phyloP scores from a whole-genome alignment of 2,888 invertebrate genomes.

The Andrena dorsata region DNA sequence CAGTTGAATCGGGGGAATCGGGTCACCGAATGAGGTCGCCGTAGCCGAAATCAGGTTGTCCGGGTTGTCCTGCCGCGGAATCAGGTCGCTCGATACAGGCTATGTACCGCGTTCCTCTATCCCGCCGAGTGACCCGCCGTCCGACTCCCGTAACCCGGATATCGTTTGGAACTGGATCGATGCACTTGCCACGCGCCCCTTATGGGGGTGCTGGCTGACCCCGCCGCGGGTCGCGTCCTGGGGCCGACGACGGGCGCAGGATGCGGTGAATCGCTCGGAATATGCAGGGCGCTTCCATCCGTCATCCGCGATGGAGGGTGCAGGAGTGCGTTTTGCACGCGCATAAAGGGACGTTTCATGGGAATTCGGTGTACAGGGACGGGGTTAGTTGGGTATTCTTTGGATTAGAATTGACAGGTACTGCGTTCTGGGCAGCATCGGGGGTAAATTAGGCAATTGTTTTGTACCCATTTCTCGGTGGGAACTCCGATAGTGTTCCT shows the following conservation, averaged over 20 bases:
- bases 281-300: too few relatives aligned
- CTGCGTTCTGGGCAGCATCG: too few relatives aligned
- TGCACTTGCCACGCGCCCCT: constrained; percentile 61
- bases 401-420: too few relatives aligned
- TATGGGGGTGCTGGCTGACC: constrained; percentile 43
- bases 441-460: too few relatives aligned
- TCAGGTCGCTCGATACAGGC: constrained; percentile 84
- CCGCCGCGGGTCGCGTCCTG: background rate
- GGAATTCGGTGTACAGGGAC: too few relatives aligned
- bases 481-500: too few relatives aligned
- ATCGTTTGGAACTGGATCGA: constrained; percentile 78
- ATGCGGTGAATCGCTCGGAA: background rate
- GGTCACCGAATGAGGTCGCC: constrained; percentile 68
- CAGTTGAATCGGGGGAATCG: constrained; percentile 58
- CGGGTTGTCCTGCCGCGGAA: constrained; percentile 79
- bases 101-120: constrained; percentile 66
- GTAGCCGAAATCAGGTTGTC: constrained; percentile 76
- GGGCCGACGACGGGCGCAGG: background rate
- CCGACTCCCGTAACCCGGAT: constrained; percentile 79
- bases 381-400: too few relatives aligned
- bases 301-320: too few relatives aligned
- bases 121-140: constrained; percentile 71
- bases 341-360: too few relatives aligned
- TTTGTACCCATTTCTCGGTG: too few relatives aligned
- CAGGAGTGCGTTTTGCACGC: too few relatives aligned